Evolutionary conservation across 2,113 vertebrate genomes (phyloP).

Genomic region (Cettia cetti): DNA sequence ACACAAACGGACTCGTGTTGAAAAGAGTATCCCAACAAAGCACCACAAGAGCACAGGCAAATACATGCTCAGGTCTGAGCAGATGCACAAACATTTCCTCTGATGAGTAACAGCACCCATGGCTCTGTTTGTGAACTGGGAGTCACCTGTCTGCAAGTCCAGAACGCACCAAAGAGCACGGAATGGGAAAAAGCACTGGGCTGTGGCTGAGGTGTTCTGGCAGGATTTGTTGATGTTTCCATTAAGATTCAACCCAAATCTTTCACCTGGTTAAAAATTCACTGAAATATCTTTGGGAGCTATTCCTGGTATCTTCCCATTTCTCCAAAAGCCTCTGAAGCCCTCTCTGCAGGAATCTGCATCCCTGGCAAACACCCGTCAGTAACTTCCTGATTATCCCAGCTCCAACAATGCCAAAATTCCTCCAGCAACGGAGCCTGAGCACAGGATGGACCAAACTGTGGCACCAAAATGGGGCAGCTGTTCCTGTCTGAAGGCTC

Average conservation of each 20-base stretch:
- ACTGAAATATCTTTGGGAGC: not conserved
- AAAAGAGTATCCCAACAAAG: not conserved
- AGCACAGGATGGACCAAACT: not conserved
- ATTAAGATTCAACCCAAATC: not conserved
- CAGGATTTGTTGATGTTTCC: not conserved
- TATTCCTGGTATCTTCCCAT: not conserved
- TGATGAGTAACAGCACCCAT: not conserved
- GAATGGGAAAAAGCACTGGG: not conserved
- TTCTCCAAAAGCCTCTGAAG: not conserved
- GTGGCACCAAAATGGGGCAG: not conserved
- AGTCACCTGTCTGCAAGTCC: not conserved
- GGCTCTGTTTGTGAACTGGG: not conserved
- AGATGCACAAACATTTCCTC: constrained; percentile 14
- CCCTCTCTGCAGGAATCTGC: not conserved
- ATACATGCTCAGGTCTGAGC: not conserved
- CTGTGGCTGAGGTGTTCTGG: not conserved
- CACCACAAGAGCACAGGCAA: not conserved
- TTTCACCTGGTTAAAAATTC: not conserved
- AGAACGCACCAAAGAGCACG: not conserved
- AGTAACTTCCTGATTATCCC: not conserved
- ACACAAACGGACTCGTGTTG: not conserved
- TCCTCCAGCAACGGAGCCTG: not conserved
- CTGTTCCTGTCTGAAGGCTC: not conserved
- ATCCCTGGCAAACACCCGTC: not conserved
- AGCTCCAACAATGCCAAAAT: rapidly evolving